These are phyloP conservation scores for Zaprionus camerounensis DNA, from an alignment of 1,140 invertebrate genomes.

Conservation along the genomic window DNA sequence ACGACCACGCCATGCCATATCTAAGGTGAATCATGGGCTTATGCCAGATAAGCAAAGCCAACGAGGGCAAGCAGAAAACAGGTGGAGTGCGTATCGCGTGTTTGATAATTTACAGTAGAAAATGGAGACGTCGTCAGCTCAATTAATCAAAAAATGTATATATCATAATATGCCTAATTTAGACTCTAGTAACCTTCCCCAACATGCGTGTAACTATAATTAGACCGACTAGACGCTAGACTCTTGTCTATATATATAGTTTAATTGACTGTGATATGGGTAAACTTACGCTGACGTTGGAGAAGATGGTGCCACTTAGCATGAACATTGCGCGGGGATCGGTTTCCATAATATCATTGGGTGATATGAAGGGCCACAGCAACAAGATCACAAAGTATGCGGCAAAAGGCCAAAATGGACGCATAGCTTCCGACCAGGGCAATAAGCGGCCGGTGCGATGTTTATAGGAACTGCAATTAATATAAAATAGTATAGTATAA, in stretches of 20 bases:
- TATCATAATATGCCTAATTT: background rate
- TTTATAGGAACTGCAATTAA: constrained; percentile 88
- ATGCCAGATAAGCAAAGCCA: constrained; percentile 6
- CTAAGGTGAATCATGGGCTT: constrained; percentile 20
- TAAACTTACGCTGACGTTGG: constrained; percentile 96
- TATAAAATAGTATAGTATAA: background rate
- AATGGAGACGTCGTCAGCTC: background rate
- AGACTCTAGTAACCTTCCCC: background rate
- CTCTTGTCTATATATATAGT: background rate
- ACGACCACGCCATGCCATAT: constrained; percentile 23
- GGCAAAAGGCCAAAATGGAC: constrained; percentile 92
- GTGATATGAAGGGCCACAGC: constrained; percentile 92
- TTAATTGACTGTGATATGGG: background rate
- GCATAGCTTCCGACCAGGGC: constrained; percentile 89
- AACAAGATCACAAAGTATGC: constrained; percentile 90
- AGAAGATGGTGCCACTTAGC: constrained; percentile 95
- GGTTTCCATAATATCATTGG: constrained; percentile 90
- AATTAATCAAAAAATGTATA: background rate
- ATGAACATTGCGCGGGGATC: constrained; percentile 94
- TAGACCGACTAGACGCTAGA: background rate
- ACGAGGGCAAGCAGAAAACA: background rate
- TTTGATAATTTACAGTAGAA: constrained; percentile 3
- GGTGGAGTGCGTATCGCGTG: constrained; percentile 10
- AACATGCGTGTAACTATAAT: constrained; percentile 4
- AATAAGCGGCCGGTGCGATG: constrained; percentile 93